Evolutionary conservation across 2,888 invertebrate species (phyloP).

Genomic region (Ophion obscuratus): DNA sequence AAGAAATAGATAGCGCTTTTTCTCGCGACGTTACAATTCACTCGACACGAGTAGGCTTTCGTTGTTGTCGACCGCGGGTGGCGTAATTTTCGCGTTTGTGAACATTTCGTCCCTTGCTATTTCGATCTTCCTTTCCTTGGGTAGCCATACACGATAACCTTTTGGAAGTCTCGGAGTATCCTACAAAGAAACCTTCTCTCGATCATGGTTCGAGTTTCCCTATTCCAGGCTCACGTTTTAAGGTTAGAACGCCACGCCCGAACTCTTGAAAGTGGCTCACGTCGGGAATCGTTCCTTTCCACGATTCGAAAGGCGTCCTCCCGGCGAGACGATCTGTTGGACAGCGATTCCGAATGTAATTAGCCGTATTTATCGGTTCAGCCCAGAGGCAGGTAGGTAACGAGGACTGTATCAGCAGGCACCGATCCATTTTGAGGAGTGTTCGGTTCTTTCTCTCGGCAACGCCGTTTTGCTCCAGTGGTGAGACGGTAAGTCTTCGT

Average conservation of each 20-base stretch:
- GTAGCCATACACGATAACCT: too few species aligned
- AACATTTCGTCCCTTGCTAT: not conserved
- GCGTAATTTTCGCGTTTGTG: too few species aligned
- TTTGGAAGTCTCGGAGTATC: not conserved
- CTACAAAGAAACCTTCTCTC: not conserved
- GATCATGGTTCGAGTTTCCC: not conserved
- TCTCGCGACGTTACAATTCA: too few species aligned
- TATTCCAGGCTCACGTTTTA: not conserved
- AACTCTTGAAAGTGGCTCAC: not conserved
- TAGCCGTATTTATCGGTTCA: not conserved
- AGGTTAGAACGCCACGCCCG: not conserved
- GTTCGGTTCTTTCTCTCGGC: conserved; percentile 1
- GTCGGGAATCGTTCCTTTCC: not conserved
- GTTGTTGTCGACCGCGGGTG: too few species aligned
- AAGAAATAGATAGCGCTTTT: too few species aligned
- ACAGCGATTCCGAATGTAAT: not conserved
- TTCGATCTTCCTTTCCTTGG: not conserved
- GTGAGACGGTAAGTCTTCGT: not conserved
- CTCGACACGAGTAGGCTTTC: not conserved
- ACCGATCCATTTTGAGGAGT: not conserved
- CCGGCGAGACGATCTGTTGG: not conserved
- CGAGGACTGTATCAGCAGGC: not conserved
- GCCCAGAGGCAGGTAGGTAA: not conserved
- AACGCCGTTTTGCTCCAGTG: conserved; percentile 3
- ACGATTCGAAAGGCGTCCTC: not conserved